Evolutionary conservation across 2,113 vertebrate genomes (phyloP).

Genomic region (Geothlypis trichas): DNA sequence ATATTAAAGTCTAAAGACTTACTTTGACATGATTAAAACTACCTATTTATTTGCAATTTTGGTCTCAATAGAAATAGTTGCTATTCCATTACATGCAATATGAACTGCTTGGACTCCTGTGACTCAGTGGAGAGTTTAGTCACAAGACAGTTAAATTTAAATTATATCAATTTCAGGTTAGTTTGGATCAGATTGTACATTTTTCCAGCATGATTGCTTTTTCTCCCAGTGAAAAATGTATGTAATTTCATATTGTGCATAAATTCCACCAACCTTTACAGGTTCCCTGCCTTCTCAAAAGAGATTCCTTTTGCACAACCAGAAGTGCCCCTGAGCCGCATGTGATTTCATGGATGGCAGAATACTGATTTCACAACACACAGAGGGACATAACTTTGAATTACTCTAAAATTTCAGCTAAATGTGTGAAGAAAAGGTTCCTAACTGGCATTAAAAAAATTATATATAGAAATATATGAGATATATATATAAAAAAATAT

Average conservation of each 20-base stretch:
- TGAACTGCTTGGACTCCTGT: neutral
- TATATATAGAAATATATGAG: too few species aligned
- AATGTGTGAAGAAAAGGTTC: neutral
- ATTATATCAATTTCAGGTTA: neutral
- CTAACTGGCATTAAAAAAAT: neutral
- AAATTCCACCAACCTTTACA: neutral
- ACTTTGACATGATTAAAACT: neutral
- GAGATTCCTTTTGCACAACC: neutral
- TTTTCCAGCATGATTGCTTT: neutral
- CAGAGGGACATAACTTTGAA: neutral
- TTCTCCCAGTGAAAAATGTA: neutral
- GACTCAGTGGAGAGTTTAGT: neutral
- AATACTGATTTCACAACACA: neutral
- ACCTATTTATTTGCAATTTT: neutral
- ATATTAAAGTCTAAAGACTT: neutral
- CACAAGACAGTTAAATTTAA: neutral
- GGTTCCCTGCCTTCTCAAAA: neutral
- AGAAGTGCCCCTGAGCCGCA: neutral
- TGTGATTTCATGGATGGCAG: neutral
- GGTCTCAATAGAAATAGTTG: neutral
- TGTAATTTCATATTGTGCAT: neutral
- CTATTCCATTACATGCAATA: neutral
- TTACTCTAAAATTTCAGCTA: neutral
- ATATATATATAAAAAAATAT: too few species aligned
- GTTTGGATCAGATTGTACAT: neutral